These are phyloP conservation scores for Caenorhabditis doughertyi DNA, from an alignment of 2,888 invertebrate species.

Conservation along the genomic window DNA sequence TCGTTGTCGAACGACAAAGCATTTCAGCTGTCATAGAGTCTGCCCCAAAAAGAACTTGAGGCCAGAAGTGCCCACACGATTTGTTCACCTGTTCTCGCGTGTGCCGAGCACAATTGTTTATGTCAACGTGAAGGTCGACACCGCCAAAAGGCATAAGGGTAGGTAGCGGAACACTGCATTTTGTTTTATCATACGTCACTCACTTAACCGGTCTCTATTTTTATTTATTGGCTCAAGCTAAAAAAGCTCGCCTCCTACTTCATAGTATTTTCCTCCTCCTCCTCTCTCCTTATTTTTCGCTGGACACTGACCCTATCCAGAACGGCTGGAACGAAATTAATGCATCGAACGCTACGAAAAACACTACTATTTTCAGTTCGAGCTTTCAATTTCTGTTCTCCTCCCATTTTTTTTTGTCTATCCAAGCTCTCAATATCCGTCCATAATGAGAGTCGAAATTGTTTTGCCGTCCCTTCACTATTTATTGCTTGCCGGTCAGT, in stretches of 20 bases:
- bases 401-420: constrained; percentile 11
- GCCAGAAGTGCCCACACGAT: constrained; percentile 6
- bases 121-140: constrained; percentile 34
- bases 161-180: constrained; percentile 17
- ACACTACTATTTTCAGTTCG: constrained; percentile 50
- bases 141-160: background rate
- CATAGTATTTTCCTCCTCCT: background rate
- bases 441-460: constrained; percentile 60
- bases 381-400: constrained; percentile 10
- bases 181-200: constrained; percentile 55
- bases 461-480: constrained; percentile 45
- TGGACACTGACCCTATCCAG: constrained; percentile 7
- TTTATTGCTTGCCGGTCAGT: constrained; percentile 39
- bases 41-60: constrained; percentile 23
- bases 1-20: background rate
- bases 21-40: constrained; percentile 38
- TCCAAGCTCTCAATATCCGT: constrained; percentile 45
- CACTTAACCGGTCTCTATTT: constrained; percentile 27
- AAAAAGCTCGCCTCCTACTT: background rate
- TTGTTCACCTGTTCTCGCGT: constrained; percentile 54
- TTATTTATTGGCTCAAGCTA: constrained; percentile 25
- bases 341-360: constrained; percentile 14
- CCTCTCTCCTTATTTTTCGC: background rate
- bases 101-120: constrained; percentile 39
- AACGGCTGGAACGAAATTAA: constrained; percentile 17